phyloP scores from a whole-genome alignment of 2,797 vertebrate genomes.

The Threskiornis aethiopicus region DNA sequence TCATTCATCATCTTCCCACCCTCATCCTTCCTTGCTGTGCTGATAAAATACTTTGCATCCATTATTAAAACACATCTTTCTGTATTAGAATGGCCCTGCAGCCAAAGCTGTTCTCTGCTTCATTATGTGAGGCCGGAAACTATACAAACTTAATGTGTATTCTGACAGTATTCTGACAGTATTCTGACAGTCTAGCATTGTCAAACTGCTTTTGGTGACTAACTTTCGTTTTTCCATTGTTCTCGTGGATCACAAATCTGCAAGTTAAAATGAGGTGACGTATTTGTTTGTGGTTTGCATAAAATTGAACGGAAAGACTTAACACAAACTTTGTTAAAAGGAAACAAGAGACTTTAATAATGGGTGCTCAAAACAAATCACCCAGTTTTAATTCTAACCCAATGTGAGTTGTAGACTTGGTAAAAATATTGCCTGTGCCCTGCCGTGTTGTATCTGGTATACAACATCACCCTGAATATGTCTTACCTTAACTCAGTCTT shows the following conservation, averaged over 20 bases:
- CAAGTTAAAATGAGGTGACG: background rate
- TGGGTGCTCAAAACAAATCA: background rate
- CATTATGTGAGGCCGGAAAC: constrained; percentile 14
- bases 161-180: background rate
- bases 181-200: background rate
- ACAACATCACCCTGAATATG: background rate
- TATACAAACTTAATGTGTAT: background rate
- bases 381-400: background rate
- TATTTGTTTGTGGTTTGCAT: constrained; percentile 9
- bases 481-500: background rate
- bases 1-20: constrained; percentile 30
- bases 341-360: background rate
- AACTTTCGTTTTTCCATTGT: constrained; percentile 2
- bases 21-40: constrained; percentile 3
- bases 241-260: background rate
- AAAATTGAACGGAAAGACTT: background rate
- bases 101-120: constrained; percentile 46
- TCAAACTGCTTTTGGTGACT: background rate
- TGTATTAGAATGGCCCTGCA: constrained; percentile 57
- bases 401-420: background rate
- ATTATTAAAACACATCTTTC: constrained; percentile 64
- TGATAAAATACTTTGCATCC: constrained; percentile 57
- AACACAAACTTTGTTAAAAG: background rate
- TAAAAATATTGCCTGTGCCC: background rate
- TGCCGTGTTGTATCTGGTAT: background rate